A percentile compares a stretch with the other conserved stretches of the same genome.
phyloP scores from a whole-genome alignment of 2,888 invertebrate genomes.

The Brachyptera risi region DNA sequence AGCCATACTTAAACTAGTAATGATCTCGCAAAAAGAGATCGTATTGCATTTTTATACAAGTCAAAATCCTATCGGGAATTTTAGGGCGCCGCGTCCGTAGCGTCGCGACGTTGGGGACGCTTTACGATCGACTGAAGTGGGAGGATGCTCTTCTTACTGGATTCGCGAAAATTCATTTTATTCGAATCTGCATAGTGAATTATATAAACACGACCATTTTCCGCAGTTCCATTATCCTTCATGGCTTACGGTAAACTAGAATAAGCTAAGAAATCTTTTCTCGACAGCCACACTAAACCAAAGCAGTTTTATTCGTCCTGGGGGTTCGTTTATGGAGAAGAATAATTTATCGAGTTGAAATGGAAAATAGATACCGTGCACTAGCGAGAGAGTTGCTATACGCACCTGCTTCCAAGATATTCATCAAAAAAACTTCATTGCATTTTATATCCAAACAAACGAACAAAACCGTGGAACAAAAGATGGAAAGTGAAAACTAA shows the following conservation, averaged over 20 bases:
- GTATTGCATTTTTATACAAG: not conserved
- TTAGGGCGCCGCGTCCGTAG: not conserved
- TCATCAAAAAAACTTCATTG: not conserved
- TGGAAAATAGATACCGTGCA: not conserved
- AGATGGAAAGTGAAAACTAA: too few species aligned
- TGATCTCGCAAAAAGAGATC: not conserved
- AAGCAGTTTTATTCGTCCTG: not conserved
- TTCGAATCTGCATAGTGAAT: not conserved
- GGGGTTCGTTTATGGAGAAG: not conserved
- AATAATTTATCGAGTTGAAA: not conserved
- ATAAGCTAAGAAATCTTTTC: not conserved
- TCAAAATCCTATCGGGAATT: not conserved
- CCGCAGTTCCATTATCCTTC: too few species aligned
- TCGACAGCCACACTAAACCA: not conserved
- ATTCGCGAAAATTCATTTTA: not conserved
- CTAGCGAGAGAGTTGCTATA: too few species aligned
- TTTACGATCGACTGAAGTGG: not conserved
- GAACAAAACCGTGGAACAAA: too few species aligned
- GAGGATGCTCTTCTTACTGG: not conserved
- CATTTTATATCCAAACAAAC: too few species aligned
- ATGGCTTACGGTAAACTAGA: not conserved
- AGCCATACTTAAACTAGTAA: slow-evolving; percentile 1
- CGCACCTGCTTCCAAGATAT: not conserved
- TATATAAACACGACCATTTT: not conserved
- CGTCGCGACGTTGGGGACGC: too few species aligned